Conservation (phyloP, 2,113 vertebrate species). For the Rallus limicola region DNA sequence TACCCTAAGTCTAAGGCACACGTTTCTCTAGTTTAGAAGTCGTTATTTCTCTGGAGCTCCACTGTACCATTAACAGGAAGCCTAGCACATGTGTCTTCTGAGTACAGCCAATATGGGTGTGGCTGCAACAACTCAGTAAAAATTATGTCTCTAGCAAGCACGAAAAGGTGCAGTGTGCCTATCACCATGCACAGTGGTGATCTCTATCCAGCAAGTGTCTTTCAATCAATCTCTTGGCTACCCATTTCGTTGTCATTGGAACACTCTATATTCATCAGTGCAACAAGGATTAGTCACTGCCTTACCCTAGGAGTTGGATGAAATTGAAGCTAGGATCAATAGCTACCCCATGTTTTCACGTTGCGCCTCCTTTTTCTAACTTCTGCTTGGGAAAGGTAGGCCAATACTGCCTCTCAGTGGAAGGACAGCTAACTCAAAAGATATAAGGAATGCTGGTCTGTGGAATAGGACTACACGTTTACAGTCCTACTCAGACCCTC, state of each 20-base stretch:
- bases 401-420: slow-evolving; percentile 28
- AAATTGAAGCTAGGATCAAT: background rate
- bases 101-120: background rate
- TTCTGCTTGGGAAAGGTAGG: background rate
- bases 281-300: background rate
- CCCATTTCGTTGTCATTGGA: background rate
- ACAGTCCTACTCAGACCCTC: background rate
- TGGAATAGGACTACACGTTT: background rate
- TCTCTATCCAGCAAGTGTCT: background rate
- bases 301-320: background rate
- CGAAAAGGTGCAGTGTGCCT: background rate
- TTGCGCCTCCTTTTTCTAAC: background rate
- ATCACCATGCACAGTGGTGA: background rate
- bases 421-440: background rate
- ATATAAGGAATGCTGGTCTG: background rate
- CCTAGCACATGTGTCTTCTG: background rate
- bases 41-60: background rate
- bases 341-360: background rate
- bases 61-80: background rate
- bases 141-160: background rate
- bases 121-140: background rate
- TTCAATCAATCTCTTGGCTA: background rate
- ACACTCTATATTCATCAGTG: background rate
- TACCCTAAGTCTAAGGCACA: background rate
- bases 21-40: background rate